Evolutionary conservation across 2,113 vertebrate genomes (phyloP).

Genomic region (Misgurnus anguillicaudatus): DNA sequence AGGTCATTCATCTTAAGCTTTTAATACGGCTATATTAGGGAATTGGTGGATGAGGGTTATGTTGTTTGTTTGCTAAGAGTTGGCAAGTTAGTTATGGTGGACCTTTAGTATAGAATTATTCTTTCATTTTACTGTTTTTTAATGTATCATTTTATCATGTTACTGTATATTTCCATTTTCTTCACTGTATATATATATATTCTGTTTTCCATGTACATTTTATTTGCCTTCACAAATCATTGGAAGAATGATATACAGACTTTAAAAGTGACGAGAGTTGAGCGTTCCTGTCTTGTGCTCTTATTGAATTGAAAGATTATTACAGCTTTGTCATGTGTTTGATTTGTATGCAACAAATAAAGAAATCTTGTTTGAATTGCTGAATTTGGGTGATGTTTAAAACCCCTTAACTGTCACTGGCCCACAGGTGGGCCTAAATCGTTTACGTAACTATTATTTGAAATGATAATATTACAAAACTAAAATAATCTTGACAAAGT

Average conservation of each 20-base stretch:
- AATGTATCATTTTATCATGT: slow-evolving; percentile 47
- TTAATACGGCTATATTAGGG: slow-evolving; percentile 45
- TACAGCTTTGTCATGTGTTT: slow-evolving; percentile 78
- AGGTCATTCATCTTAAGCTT: slow-evolving; percentile 57
- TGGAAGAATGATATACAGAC: slow-evolving; percentile 61
- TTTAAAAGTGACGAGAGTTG: slow-evolving; percentile 57
- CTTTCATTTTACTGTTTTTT: slow-evolving; percentile 35
- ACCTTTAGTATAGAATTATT: slow-evolving; percentile 47
- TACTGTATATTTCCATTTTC: slow-evolving; percentile 40
- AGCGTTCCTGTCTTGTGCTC: slow-evolving; percentile 66
- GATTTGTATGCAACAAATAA: slow-evolving; percentile 79
- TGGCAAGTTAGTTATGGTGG: slow-evolving; percentile 37
- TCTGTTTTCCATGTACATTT: slow-evolving; percentile 57
- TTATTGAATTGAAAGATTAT: slow-evolving; percentile 69
- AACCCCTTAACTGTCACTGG: too few species aligned
- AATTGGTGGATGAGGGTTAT: slow-evolving; percentile 41
- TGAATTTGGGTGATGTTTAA: not conserved
- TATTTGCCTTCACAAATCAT: slow-evolving; percentile 55
- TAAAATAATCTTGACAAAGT: too few species aligned
- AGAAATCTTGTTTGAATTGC: slow-evolving; percentile 74
- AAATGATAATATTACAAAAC: too few species aligned
- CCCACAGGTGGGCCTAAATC: too few species aligned
- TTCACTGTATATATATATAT: slow-evolving; percentile 52
- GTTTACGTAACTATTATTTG: too few species aligned
- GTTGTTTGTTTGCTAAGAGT: slow-evolving; percentile 38